phyloP scores from a whole-genome alignment of 1,140 invertebrate species.

The Anastrepha obliqua region DNA sequence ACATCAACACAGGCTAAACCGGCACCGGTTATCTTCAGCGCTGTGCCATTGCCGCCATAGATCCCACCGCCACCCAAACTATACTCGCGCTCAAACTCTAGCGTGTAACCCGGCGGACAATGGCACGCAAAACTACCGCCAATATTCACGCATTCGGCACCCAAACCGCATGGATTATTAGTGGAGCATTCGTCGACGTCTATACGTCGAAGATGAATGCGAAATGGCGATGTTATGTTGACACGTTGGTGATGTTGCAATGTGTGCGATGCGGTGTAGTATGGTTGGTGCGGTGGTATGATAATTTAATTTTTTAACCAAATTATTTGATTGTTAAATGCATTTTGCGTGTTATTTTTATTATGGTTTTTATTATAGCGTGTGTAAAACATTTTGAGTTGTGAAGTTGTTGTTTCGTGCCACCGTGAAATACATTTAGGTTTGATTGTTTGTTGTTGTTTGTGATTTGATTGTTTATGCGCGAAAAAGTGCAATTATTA shows the following conservation, averaged over 20 bases:
- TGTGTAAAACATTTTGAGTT: slow-evolving; percentile 9
- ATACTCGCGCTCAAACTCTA: slow-evolving; percentile 62
- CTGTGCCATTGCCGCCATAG: slow-evolving; percentile 56
- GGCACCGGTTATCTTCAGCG: slow-evolving; percentile 63
- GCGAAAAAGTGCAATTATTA: slow-evolving; percentile 5
- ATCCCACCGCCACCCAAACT: slow-evolving; percentile 51
- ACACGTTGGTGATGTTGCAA: background rate
- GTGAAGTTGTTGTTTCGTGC: slow-evolving; percentile 35
- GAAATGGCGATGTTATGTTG: slow-evolving; percentile 25
- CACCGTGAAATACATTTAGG: slow-evolving; percentile 5
- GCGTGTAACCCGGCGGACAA: slow-evolving; percentile 81
- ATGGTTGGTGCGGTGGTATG: background rate
- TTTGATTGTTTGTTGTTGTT: slow-evolving; percentile 3
- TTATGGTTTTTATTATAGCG: background rate
- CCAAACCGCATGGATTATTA: slow-evolving; percentile 81
- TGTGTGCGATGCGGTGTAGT: slow-evolving; percentile 1
- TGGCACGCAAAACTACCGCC: slow-evolving; percentile 84
- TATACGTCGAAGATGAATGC: slow-evolving; percentile 53
- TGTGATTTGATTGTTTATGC: background rate
- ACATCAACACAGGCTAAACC: slow-evolving; percentile 78
- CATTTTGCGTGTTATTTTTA: slow-evolving; percentile 7
- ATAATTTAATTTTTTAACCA: background rate
- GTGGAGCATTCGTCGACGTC: slow-evolving; percentile 94
- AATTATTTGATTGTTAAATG: slow-evolving; percentile 38
- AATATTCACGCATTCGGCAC: slow-evolving; percentile 84